phyloP scores from a whole-genome alignment of 2,113 vertebrate genomes.

The Daubentonia madagascariensis region DNA sequence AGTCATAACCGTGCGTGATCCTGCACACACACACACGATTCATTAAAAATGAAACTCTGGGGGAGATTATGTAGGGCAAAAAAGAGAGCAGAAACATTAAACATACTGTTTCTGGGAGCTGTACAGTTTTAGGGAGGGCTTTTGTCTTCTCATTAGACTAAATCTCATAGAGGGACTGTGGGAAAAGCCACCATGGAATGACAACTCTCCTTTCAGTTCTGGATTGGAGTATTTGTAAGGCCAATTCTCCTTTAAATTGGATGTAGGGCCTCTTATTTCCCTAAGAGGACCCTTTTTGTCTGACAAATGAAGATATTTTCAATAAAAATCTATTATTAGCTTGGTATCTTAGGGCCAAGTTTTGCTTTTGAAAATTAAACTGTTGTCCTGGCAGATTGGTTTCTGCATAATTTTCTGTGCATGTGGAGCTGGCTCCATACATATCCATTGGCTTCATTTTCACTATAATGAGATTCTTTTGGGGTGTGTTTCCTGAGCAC shows the following conservation, averaged over 20 bases:
- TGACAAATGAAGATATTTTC: slow-evolving; percentile 1
- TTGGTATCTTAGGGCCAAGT: background rate
- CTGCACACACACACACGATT: background rate
- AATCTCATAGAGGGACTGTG: background rate
- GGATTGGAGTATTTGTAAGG: background rate
- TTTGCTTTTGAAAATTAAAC: slow-evolving; percentile 47
- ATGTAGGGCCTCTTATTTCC: background rate
- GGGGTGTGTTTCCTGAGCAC: slow-evolving; percentile 55
- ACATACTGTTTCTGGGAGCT: background rate
- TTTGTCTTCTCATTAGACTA: background rate
- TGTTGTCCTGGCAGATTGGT: background rate
- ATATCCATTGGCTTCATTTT: background rate
- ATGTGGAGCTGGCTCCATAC: background rate
- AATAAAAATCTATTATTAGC: slow-evolving; percentile 38
- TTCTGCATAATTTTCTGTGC: background rate
- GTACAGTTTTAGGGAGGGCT: background rate
- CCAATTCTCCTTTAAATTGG: background rate
- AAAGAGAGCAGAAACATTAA: background rate
- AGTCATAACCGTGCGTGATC: background rate
- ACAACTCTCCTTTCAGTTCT: background rate
- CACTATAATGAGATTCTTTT: slow-evolving; percentile 45
- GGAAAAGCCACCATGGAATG: accelerated
- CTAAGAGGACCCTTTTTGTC: background rate
- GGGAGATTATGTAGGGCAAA: background rate
- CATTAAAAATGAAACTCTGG: background rate